Evolutionary conservation across 2,797 vertebrate species (phyloP), one percentile per base, ranked within the genome.

Genomic region (Alouatta caraya): DNA sequence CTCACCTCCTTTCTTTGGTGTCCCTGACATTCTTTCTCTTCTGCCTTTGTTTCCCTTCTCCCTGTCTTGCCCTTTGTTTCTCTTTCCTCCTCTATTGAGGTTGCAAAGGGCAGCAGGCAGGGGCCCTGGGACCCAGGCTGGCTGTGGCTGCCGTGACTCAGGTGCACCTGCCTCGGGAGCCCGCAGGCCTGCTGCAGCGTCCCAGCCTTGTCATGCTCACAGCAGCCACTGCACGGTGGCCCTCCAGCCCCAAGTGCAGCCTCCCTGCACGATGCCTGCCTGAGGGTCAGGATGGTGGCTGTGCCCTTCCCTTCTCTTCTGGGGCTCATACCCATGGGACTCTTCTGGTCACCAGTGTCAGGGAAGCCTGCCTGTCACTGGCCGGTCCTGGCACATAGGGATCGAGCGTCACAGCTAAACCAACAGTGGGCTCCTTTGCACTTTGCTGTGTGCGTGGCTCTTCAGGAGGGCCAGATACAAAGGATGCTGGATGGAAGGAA

Each of bases 111-210:
- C 11, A 26, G 83, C 1, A 21, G 39, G 37, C 8, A 1, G 44
- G 39, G 10, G 59, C 64, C 59, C 85, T 3, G 44, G 44, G n/a
- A 37, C 17, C n/a, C 5, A 30, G 64, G 42, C 64, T 55, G 52
- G 39, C 33, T 11, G n/a, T 70, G 42, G 57, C 50, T 3, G 3
- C 64, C 33, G 17, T 5, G 33, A 72, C 42, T 28, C 30, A 0
- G 33, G 67, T 46, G 30, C 22, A 0, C 24, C 39, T 0, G 0
- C 52, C n/a, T 46, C 6, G 67, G 2, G 67, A 26, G 55, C 30
- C 22, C 13, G 2, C 21, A 8, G 72, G 19, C 42, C 3, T 30
- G 48, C 22, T 61, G 11, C 2, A 2, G 14, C 4, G 37, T 22
- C 17, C 1, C 0, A 2, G 9, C 57, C 10, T 12, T 1, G 14